Evolutionary conservation across 2,888 invertebrate species (phyloP), one percentile per base, ranked within the genome.

Genomic region (Troides aeacus): DNA sequence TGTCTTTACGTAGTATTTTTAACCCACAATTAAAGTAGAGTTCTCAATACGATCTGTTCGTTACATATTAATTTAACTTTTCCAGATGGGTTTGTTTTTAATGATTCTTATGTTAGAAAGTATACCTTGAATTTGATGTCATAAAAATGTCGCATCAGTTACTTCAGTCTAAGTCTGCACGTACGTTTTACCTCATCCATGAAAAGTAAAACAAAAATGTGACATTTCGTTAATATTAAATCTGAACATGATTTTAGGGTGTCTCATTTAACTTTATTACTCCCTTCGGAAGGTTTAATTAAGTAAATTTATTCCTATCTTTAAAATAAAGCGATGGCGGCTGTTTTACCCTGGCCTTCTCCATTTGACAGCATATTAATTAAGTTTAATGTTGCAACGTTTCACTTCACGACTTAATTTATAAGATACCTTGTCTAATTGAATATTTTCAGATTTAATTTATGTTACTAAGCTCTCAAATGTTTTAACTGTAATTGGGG

Each of bases 321-420:
- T 46, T 65, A 62, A 65, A 69, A 69, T 66, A 66, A 69, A 69
- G 69, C 62, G 62, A 69, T 62, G 65, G 65, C 58, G 57, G 65
- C 70, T 70, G 66, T 70, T 70, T 60, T 58, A 66, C 50, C 53
- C 62, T 57, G 64, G 62, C 62, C 64, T 70, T 62, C 39, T 57
- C 64, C 62, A 65, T 73, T 73, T 63, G 62, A 66, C 68, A 61
- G 60, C 64, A 58, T 65, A 67, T 67, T 70, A 67, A 71, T 71
- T 67, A 71, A 67, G 66, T 46, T 64, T 21, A 57, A 21, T 53
- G 53, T 61, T 46, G 60, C 68, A 66, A 56, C 39, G 62, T 59
- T 60, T 62, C 69, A 67, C 67, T 69, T 71, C 17, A 23, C 17
- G n/a, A 62, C 18, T 59, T 68, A 63, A 50, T 42, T 60, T 60